Conservation (phyloP, 2,888 invertebrate species). For the Chloromyia formosa region DNA sequence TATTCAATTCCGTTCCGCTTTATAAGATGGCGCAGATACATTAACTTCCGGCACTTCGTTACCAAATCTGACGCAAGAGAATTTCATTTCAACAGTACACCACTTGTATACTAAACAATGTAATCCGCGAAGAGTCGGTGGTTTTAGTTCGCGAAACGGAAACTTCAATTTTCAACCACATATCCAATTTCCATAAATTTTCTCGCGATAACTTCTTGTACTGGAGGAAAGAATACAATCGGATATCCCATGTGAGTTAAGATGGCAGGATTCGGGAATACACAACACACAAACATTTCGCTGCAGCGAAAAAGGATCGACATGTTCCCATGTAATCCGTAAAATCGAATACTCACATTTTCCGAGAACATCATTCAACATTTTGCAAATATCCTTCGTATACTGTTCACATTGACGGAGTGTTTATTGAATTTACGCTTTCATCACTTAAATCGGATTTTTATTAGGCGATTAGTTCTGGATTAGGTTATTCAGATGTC, state of each 20-base stretch:
- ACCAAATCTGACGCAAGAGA: too few species aligned
- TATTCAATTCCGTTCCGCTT: background rate
- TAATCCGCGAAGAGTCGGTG: background rate
- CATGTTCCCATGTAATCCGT: background rate
- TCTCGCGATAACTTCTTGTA: background rate
- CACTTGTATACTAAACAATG: background rate
- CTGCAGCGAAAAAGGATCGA: background rate
- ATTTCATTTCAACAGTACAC: background rate
- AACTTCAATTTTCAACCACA: constrained; percentile 24
- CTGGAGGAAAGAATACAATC: background rate
- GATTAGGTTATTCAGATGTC: too few species aligned
- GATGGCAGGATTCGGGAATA: background rate
- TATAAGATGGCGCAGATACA: background rate
- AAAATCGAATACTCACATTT: background rate
- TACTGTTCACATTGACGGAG: background rate
- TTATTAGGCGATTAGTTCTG: too few species aligned
- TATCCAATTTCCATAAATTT: constrained; percentile 27
- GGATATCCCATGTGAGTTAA: background rate
- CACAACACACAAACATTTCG: background rate
- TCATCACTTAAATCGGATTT: background rate
- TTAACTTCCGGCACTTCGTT: background rate
- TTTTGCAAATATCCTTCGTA: too few species aligned
- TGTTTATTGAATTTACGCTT: background rate
- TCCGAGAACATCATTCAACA: background rate
- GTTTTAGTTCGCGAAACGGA: constrained; percentile 15